Evolutionary conservation across 2,113 vertebrate species (phyloP), one percentile per base, ranked within the genome.

Genomic region (Microcebus jonahi): DNA sequence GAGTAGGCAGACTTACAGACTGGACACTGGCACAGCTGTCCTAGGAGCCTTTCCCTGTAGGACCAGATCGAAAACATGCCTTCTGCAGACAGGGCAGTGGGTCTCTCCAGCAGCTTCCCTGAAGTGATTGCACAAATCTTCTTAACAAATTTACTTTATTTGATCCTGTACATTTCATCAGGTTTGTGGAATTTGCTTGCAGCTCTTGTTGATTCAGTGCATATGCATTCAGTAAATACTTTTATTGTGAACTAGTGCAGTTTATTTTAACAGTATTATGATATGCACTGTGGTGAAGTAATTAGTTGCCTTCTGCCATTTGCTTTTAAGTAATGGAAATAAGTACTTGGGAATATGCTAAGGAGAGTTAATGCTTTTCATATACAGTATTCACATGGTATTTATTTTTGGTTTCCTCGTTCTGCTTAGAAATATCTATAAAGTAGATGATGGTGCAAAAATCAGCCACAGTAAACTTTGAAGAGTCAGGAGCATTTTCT

Each of bases 281-380:
- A 36, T 34, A 21, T 36, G 55, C n/a, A 68, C 45, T 39, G 3
- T 65, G 77, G 65, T 59, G 17, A 71, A 45, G 23, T 48, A 34
- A 82, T 81, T 90, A 57, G 68, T 65, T 92, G 76, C 14, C 36
- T 63, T 91, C 57, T 83, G 48, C 29, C 55, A 15, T 81, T 73
- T 91, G 34, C 67, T 96, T 91, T 95, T 39, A 85, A 61, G 82
- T 76, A 82, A 85, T 71, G 53, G 61, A 92, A 95, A 42, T 76
- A 70, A 53, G 25, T 34, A 31, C 65, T 85, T 53, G 48, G 31
- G 63, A 79, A 36, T 61, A 45, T 83, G 80, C 23, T 73, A 63
- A 91, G 59, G 34, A 36, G 13, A 85, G 6, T 25, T 45, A 85
- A 65, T 61, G 65, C 29, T 75, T 82, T 95, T 91, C 29, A 18